A percentile compares a stretch with the other conserved stretches of the same genome.
These are phyloP conservation scores for Harpalus rufipes DNA, from an alignment of 2,888 invertebrate genomes.

Conservation along the genomic window DNA sequence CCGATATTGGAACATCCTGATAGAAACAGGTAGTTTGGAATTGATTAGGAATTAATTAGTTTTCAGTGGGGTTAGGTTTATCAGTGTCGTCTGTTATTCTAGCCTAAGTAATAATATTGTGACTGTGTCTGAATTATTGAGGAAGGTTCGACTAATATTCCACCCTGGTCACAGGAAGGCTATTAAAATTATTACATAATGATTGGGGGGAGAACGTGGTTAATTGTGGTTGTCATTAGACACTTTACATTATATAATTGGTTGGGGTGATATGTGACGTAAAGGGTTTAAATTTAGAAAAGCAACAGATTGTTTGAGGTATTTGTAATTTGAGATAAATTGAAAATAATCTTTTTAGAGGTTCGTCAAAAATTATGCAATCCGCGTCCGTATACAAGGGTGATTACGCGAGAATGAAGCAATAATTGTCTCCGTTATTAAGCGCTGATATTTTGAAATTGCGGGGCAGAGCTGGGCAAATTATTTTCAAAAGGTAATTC, in stretches of 20 bases:
- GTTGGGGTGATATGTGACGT: not conserved
- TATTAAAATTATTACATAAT: conserved; percentile 4
- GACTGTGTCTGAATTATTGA: not conserved
- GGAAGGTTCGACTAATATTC: not conserved
- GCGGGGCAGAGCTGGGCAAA: too few relatives aligned
- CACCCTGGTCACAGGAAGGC: not conserved
- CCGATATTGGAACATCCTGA: not conserved
- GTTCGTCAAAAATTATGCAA: too few relatives aligned
- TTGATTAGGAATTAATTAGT: conserved; percentile 1
- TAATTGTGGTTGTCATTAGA: not conserved
- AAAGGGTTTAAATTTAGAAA: too few relatives aligned
- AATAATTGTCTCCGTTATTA: too few relatives aligned
- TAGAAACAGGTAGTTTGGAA: not conserved
- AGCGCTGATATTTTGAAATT: too few relatives aligned
- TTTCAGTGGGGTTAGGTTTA: not conserved
- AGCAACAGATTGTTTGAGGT: too few relatives aligned
- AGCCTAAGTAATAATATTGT: conserved; percentile 3
- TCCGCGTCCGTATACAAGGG: too few relatives aligned
- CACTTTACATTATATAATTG: not conserved
- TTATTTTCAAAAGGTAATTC: too few relatives aligned
- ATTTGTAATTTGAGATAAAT: too few relatives aligned
- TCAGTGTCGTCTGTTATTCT: not conserved
- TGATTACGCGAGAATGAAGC: too few relatives aligned
- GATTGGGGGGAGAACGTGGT: not conserved
- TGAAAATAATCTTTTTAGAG: too few relatives aligned